These are phyloP conservation scores for Eupithecia subfuscata DNA, from an alignment of 2,888 invertebrate genomes.

Conservation along the genomic window DNA sequence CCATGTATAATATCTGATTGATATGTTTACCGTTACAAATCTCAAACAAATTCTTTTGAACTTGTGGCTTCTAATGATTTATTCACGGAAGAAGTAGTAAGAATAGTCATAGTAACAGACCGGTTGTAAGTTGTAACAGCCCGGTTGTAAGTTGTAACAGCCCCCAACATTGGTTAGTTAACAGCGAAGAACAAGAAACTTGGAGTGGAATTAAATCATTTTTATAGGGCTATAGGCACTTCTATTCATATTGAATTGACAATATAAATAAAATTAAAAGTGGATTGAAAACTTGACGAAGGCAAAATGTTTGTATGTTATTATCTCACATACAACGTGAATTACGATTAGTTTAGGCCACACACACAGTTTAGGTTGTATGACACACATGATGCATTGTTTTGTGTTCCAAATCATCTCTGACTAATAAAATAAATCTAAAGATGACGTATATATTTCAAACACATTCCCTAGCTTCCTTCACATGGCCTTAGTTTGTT, in stretches of 20 bases:
- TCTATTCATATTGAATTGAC: neutral
- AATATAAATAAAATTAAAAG: neutral
- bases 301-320: neutral
- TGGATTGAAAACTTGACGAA: neutral
- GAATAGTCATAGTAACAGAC: no score
- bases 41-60: neutral
- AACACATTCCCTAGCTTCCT: constrained; percentile 32
- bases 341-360: neutral
- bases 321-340: neutral
- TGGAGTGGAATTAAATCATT: no score
- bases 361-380: no score
- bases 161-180: no score
- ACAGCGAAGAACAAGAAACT: no score
- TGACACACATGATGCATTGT: neutral
- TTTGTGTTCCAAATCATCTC: constrained; percentile 1
- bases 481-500: constrained; percentile 44
- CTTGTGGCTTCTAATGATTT: neutral
- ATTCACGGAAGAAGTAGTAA: neutral
- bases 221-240: no score
- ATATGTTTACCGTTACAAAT: neutral
- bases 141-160: no score
- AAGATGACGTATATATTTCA: constrained; percentile 35
- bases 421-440: constrained; percentile 2
- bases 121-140: no score
- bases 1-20: neutral